These are phyloP conservation scores for Microplitis mediator DNA, from an alignment of 1,140 invertebrate species.

Conservation along the genomic window DNA sequence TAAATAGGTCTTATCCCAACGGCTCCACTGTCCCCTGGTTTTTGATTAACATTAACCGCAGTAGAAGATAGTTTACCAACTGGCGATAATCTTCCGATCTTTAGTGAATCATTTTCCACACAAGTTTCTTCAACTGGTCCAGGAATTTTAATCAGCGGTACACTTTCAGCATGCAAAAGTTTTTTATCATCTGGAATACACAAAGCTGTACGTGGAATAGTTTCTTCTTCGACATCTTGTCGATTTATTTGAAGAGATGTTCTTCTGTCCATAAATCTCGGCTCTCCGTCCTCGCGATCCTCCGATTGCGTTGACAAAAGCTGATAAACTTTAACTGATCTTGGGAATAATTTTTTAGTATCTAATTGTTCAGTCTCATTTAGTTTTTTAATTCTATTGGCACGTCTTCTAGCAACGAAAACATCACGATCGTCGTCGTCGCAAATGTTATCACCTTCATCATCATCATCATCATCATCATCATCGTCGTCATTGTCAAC, in stretches of 20 bases:
- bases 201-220: neutral
- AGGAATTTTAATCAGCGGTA: constrained; percentile 20
- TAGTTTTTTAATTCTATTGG: neutral
- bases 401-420: neutral
- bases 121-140: neutral
- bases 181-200: constrained; percentile 24
- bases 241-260: constrained; percentile 42
- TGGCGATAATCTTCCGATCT: constrained; percentile 13
- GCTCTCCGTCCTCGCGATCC: constrained; percentile 36
- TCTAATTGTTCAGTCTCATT: neutral
- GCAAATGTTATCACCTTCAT: neutral
- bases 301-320: constrained; percentile 47
- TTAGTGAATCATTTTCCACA: neutral
- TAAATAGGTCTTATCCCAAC: constrained; percentile 68
- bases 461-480: neutral
- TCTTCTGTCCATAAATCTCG: constrained; percentile 32
- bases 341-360: constrained; percentile 30
- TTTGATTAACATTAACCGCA: constrained; percentile 34
- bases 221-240: constrained; percentile 29
- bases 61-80: constrained; percentile 40
- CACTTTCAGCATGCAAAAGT: constrained; percentile 30
- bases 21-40: constrained; percentile 23
- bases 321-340: constrained; percentile 43
- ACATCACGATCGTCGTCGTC: constrained; percentile 9
- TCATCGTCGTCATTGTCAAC: constrained; percentile 1